Evolutionary conservation across 1,140 invertebrate genomes (phyloP).

Genomic region (Aphelenchoides besseyi): DNA sequence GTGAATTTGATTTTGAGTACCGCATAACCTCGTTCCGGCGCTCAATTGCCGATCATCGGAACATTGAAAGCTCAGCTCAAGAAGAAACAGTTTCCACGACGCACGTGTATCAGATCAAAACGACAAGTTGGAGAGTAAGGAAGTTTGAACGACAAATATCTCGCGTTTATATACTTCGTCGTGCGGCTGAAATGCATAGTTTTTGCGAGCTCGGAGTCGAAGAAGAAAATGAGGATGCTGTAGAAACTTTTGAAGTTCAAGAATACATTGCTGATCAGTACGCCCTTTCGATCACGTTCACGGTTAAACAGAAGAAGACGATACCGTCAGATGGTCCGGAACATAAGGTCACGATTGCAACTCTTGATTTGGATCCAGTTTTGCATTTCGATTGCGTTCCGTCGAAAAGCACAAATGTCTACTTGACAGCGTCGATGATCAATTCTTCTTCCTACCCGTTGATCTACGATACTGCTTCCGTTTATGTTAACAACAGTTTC

Average conservation of each 20-base stretch:
- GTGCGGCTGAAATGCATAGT: no score
- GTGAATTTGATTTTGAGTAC: slow-evolving; percentile 63
- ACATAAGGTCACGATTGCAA: slow-evolving; percentile 63
- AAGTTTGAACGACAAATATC: no score
- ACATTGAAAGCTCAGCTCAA: slow-evolving; percentile 46
- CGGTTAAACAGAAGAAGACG: slow-evolving; percentile 58
- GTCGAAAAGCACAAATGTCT: slow-evolving; percentile 61
- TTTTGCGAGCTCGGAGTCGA: no score
- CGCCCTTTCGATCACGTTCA: slow-evolving; percentile 55
- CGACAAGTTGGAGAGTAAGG: background rate
- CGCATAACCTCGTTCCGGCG: slow-evolving; percentile 63
- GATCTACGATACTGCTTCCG: slow-evolving; percentile 62
- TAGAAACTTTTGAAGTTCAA: slow-evolving; percentile 7
- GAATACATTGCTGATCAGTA: slow-evolving; percentile 12
- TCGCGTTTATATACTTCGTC: no score
- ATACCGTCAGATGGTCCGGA: slow-evolving; percentile 61
- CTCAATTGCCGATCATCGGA: slow-evolving; percentile 61
- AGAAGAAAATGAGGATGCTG: no score
- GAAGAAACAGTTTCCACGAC: slow-evolving; percentile 18
- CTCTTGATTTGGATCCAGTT: slow-evolving; percentile 61
- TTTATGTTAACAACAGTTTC: slow-evolving; percentile 65
- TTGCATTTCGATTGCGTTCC: slow-evolving; percentile 64
- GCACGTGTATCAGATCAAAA: background rate
- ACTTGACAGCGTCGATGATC: slow-evolving; percentile 62
- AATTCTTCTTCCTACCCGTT: slow-evolving; percentile 63